These are phyloP conservation scores for Pristiophorus japonicus DNA, from an alignment of 2,113 vertebrate species.

Conservation along the genomic window DNA sequence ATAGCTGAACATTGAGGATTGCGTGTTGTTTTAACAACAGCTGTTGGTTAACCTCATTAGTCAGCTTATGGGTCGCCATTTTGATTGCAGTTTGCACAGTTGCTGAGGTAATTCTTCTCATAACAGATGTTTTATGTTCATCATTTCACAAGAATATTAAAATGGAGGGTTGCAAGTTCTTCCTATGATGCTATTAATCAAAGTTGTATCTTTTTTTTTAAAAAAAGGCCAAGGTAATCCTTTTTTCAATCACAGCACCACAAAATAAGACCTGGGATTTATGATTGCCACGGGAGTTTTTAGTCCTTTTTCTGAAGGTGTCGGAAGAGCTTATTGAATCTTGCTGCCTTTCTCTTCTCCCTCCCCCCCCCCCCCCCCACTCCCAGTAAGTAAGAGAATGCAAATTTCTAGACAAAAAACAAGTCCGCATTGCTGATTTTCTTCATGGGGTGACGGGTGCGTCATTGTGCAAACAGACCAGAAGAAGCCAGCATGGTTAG, in stretches of 20 bases:
- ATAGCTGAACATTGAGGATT: not conserved
- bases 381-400: not conserved
- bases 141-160: not conserved
- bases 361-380: too few relatives aligned
- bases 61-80: not conserved
- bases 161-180: constrained; percentile 15
- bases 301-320: not conserved
- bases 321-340: not conserved
- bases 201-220: not conserved
- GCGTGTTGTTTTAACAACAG: too few relatives aligned
- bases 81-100: not conserved
- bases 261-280: not conserved
- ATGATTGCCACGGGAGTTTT: not conserved
- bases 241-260: not conserved
- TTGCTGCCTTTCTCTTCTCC: not conserved
- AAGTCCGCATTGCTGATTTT: not conserved
- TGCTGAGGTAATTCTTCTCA: not conserved
- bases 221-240: not conserved
- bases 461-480: not conserved
- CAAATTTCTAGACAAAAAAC: not conserved
- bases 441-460: not conserved
- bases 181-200: constrained; percentile 6
- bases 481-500: not conserved
- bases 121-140: not conserved
- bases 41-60: not conserved